Conservation (phyloP, 2,113 vertebrate species). For the Crotophaga sulcirostris region DNA sequence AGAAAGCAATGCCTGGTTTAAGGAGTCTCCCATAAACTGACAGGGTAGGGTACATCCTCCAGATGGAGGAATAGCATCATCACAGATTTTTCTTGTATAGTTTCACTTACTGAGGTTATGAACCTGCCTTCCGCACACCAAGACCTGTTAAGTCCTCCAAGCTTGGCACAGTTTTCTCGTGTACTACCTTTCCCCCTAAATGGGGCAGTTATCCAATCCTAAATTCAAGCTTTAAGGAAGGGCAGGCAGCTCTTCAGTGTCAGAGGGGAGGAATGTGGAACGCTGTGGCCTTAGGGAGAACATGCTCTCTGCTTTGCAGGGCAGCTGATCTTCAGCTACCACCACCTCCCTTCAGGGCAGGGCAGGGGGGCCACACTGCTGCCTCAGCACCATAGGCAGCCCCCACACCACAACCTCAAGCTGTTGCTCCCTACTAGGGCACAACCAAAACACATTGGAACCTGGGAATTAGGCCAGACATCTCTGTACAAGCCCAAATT, state of each 20-base stretch:
- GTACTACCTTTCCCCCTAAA: background rate
- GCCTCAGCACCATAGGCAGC: background rate
- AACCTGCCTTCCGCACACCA: background rate
- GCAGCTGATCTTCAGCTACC: background rate
- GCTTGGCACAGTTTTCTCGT: background rate
- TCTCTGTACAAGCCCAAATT: background rate
- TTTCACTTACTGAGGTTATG: background rate
- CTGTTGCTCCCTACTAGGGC: background rate
- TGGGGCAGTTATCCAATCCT: background rate
- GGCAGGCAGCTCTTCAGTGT: background rate
- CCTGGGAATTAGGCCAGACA: background rate
- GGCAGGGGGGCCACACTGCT: background rate
- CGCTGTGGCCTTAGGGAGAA: background rate
- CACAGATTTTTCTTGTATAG: background rate
- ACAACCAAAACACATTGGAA: background rate
- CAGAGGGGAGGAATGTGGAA: background rate
- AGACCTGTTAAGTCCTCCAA: background rate
- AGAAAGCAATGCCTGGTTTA: background rate
- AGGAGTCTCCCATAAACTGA: background rate
- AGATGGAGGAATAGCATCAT: background rate
- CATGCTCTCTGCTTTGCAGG: background rate
- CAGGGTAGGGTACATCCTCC: background rate
- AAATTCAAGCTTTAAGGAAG: background rate
- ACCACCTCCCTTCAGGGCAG: background rate
- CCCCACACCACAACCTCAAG: background rate